phyloP scores from a whole-genome alignment of 2,113 vertebrate genomes.

The Eulemur macaco region DNA sequence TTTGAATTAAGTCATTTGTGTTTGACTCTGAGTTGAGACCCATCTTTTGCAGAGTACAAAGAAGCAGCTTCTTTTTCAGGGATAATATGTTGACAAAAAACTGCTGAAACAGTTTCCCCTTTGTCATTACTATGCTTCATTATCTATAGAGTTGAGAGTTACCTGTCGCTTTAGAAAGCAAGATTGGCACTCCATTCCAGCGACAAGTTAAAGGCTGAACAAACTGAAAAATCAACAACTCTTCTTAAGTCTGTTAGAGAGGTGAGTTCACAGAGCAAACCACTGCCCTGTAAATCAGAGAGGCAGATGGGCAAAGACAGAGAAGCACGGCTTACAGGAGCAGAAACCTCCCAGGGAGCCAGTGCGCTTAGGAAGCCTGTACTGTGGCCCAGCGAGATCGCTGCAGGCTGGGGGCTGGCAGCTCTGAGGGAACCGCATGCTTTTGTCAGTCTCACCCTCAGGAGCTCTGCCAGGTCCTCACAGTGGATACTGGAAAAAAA shows the following conservation, averaged over 20 bases:
- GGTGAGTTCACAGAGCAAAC: too few relatives aligned
- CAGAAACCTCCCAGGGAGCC: neutral
- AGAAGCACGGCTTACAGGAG: neutral
- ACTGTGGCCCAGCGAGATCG: neutral
- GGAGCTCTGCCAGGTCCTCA: neutral
- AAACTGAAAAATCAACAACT: neutral
- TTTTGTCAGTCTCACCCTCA: neutral
- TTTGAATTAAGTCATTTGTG: neutral
- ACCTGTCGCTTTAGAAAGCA: neutral
- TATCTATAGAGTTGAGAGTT: neutral
- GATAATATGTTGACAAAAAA: neutral
- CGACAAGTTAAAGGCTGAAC: neutral
- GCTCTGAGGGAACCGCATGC: fast-evolving
- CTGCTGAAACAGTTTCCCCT: neutral
- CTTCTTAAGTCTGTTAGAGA: neutral
- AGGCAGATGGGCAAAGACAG: too few relatives aligned
- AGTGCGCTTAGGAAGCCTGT: neutral
- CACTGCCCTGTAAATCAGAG: neutral
- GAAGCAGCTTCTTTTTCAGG: neutral
- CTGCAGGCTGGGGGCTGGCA: neutral
- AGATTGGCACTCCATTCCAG: neutral
- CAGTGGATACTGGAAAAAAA: neutral
- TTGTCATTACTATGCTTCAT: neutral
- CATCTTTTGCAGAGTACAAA: neutral
- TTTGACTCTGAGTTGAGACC: neutral